Evolutionary conservation across 2,888 invertebrate genomes (phyloP).

Genomic region (Lymantria dispar): DNA sequence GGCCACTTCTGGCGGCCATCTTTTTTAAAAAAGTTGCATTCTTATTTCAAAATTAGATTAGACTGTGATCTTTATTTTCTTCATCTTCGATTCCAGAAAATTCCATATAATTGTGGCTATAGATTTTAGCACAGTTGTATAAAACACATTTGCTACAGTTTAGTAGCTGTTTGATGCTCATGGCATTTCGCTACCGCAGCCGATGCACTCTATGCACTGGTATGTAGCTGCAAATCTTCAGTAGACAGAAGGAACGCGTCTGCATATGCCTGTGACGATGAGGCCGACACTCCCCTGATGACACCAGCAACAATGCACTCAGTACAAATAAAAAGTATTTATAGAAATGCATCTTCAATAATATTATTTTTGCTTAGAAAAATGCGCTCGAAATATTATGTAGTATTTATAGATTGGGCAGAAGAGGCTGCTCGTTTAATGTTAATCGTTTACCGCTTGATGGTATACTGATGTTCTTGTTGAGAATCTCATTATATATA

Average conservation of each 20-base stretch:
- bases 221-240: slow-evolving; percentile 61
- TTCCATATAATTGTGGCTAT: background rate
- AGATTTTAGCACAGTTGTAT: background rate
- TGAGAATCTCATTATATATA: slow-evolving; percentile 59
- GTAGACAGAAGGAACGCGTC: slow-evolving; percentile 53
- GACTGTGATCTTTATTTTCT: background rate
- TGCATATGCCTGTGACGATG: slow-evolving; percentile 34
- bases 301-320: slow-evolving; percentile 41
- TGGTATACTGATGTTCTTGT: slow-evolving; percentile 56
- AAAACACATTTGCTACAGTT: background rate
- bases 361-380: slow-evolving; percentile 5
- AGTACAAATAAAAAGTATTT: slow-evolving; percentile 46
- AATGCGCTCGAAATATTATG: slow-evolving; percentile 17
- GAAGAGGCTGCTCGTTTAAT: slow-evolving; percentile 17
- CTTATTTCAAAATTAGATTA: background rate
- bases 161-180: background rate
- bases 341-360: slow-evolving; percentile 59
- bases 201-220: slow-evolving; percentile 39
- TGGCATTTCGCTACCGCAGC: slow-evolving; percentile 16
- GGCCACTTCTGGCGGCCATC: too few species aligned
- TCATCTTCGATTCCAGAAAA: background rate
- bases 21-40: too few species aligned
- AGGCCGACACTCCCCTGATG: slow-evolving; percentile 45
- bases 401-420: slow-evolving; percentile 1
- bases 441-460: slow-evolving; percentile 50